phyloP scores from a whole-genome alignment of 2,113 vertebrate genomes.

The Spea multiplicata region DNA sequence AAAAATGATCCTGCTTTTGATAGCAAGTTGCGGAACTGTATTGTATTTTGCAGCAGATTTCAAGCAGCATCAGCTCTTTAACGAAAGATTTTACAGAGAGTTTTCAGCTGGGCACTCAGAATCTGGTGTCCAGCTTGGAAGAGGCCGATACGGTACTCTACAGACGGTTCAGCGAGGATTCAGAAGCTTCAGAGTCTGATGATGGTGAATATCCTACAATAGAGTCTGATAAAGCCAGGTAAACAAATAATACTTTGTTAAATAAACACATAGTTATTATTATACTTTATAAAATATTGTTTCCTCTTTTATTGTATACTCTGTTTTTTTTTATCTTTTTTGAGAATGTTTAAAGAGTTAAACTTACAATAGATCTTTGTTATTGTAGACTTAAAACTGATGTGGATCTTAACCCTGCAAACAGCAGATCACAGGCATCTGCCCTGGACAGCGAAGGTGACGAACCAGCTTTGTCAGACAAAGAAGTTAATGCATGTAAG shows the following conservation, averaged over 20 bases:
- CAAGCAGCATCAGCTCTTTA: conserved; percentile 22
- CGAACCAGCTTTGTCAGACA: neutral
- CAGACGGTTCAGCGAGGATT: conserved; percentile 46
- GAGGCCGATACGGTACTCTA: neutral
- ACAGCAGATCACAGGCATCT: conserved; percentile 24
- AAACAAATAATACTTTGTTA: no score
- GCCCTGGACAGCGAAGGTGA: conserved; percentile 55
- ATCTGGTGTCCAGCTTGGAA: neutral
- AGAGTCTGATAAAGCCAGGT: no score
- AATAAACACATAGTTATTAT: no score
- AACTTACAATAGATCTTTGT: conserved; percentile 30
- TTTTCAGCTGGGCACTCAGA: conserved; percentile 39
- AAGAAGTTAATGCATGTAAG: conserved; percentile 5
- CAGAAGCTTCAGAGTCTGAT: conserved; percentile 28
- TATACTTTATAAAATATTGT: no score
- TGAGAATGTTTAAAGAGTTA: no score
- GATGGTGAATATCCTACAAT: conserved; percentile 48
- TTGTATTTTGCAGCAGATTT: conserved; percentile 22
- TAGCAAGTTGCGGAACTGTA: no score
- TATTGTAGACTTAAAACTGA: neutral
- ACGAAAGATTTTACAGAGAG: conserved; percentile 29
- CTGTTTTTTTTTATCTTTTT: no score
- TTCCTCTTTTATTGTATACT: no score
- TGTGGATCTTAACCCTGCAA: neutral
- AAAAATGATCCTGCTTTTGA: no score